Percentiles rank a stretch among this genome's conserved stretches.
Conservation (phyloP, 2,113 vertebrate species). For the Cyprinodon variegatus region DNA sequence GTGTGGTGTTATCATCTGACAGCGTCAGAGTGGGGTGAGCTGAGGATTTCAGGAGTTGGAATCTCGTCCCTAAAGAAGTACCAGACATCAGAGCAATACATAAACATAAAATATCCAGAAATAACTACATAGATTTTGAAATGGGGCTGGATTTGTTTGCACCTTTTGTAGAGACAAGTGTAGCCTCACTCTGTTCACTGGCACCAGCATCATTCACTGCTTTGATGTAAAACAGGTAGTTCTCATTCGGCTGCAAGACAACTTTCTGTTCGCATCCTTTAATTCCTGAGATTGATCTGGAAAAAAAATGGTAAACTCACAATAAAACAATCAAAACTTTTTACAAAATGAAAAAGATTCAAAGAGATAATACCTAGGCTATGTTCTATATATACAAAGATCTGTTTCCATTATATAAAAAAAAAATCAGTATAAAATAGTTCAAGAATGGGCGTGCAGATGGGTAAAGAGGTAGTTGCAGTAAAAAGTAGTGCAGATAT, state of each 20-base stretch:
- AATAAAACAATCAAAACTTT: too few relatives aligned
- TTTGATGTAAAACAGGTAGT: constrained; percentile 95
- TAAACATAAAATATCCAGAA: background rate
- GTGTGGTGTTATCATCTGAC: constrained; percentile 81
- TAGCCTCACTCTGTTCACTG: constrained; percentile 95
- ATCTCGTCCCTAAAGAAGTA: constrained; percentile 85
- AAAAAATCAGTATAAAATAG: too few relatives aligned
- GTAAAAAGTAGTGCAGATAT: too few relatives aligned
- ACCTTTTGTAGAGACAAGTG: constrained; percentile 96
- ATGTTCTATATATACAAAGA: too few relatives aligned
- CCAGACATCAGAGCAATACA: background rate
- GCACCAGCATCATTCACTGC: constrained; percentile 87
- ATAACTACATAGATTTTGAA: background rate
- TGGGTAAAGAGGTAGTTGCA: too few relatives aligned
- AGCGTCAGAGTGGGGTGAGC: constrained; percentile 86
- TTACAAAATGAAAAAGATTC: too few relatives aligned
- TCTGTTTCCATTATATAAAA: too few relatives aligned
- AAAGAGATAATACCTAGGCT: too few relatives aligned
- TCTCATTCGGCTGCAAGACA: constrained; percentile 89
- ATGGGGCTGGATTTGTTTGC: constrained; percentile 15
- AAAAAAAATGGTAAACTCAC: background rate
- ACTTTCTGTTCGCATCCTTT: constrained; percentile 86
- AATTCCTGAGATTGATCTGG: constrained; percentile 92
- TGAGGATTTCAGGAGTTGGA: constrained; percentile 85
- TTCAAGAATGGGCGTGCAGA: too few relatives aligned